Base-by-base conservation (phyloP, 2,113 vertebrate species). In the Nanorana parkeri region DNA sequence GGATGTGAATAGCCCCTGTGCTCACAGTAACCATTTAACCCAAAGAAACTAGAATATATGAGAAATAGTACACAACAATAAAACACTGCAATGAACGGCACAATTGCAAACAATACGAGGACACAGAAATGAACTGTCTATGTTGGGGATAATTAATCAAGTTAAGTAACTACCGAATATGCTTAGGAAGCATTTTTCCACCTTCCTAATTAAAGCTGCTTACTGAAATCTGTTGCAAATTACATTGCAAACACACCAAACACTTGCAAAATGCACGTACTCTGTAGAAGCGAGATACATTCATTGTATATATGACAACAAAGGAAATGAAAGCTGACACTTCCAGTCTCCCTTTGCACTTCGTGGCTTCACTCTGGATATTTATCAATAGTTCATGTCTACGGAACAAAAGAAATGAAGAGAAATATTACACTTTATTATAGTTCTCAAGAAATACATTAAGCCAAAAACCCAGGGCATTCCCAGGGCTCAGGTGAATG, bases 201-300 rank as follows among this genome's bases (percentile, higher is more conserved):
- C 69, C 74, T 81, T 6, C 58, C 58, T 72, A 73, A 81, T 81
- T 81, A 81, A 79, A 56, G 29, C 66, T 28, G 77, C 47, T 79
- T 24, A 36, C 51, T 68, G 29, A 68, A 79, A 68, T 79, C 60
- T 66, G 77, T 69, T 79, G 77, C 54, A 79, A 79, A 79, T 79
- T 61, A 60, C 65, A 29, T 32, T 6, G 66, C 47, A 26, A 68
- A 36, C 74, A 77, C 41, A 21, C 23, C 58, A 28, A 68, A n/a
- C 20, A 17, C 32, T 68, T 68, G 28, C 64, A 68, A 68, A 68
- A 58, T 68, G 15, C 64, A 68, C 26, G 17, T 36, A 32, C 64
- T 67, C 64, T 5, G 17, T 54, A 36, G 56, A 66, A 47, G 61
- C 41, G 26, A 32, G 24, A 78, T 28, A 68, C 64, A 68, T 78